Evolutionary conservation across 2,797 vertebrate genomes (phyloP), one percentile per base, ranked within the genome.

Genomic region (Aldrovandia affinis): DNA sequence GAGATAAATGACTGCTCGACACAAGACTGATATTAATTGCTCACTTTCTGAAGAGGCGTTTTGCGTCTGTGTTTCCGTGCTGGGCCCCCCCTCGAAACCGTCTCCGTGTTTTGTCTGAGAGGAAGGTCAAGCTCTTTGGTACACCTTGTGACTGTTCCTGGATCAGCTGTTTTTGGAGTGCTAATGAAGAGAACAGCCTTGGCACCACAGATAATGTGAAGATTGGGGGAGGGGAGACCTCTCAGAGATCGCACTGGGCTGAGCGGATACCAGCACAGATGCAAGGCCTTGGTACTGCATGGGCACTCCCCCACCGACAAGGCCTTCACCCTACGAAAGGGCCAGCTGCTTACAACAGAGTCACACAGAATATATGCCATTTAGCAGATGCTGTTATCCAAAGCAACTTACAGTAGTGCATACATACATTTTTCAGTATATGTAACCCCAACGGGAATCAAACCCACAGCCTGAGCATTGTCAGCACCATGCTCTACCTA

Each of bases 61-160:
- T 78, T 81, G 79, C 81, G 78, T 81, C 44, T 28, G 68, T 61
- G 57, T 68, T n/a, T n/a, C n/a, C 8, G 47, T 33, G 3, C 33
- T 18, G 63, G 10, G 93, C 93, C 92, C 90, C 94, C 94, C 92
- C 93, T 94, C 89, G 88, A 89, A 91, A 91, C 88, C 86, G 89
- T 87, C 87, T 77, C 81, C 89, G 89, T 98, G 95, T 98, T 98
- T 94, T 97, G 97, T 96, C 97, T 98, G 93, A 93, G 84, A 88
- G 94, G 96, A 98, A 97, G 96, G 97, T 96, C 94, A 93, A n/a
- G 92, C 88, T 88, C 90, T 92, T 93, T 88, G 89, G 95, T 90
- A 94, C 93, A 92, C 94, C 92, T 95, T 95, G 95, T 95, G 92
- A 91, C 94, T 95, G 94, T 94, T 92, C 92, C 94, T 94, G 94